These are phyloP conservation scores for Ormyrus rosae DNA, from an alignment of 2,888 invertebrate genomes.

Conservation along the genomic window DNA sequence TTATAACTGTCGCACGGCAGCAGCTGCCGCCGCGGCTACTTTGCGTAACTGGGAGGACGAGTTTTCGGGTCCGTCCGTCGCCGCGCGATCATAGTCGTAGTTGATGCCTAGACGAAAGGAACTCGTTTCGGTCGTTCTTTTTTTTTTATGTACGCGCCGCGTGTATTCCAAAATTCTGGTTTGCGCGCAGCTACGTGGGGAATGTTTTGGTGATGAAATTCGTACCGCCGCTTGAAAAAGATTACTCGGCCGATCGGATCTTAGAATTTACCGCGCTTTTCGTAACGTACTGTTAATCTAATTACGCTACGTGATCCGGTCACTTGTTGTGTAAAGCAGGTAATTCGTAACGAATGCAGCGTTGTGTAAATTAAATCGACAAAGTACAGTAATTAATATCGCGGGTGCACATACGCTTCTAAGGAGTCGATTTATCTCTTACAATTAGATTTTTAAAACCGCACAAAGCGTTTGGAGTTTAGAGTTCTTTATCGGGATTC, in stretches of 20 bases:
- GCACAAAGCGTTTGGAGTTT: constrained; percentile 8
- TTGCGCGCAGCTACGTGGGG: too few species aligned
- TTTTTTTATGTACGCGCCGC: too few species aligned
- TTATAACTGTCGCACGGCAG: constrained; percentile 35
- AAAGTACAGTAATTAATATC: too few species aligned
- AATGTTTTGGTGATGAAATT: not conserved
- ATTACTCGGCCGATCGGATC: too few species aligned
- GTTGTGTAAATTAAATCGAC: too few species aligned
- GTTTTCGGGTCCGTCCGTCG: constrained; percentile 59
- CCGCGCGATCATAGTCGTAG: not conserved
- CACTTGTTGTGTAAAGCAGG: too few species aligned
- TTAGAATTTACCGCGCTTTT: not conserved
- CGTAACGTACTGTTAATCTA: not conserved
- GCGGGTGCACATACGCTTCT: too few species aligned
- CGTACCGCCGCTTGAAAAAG: not conserved
- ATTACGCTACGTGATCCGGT: not conserved
- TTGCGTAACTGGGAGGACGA: constrained; percentile 65
- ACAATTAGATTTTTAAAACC: not conserved
- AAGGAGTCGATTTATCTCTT: too few species aligned
- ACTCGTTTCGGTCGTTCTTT: too few species aligned
- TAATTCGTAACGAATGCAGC: too few species aligned
- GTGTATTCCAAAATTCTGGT: too few species aligned
- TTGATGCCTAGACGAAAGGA: not conserved
- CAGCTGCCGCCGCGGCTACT: constrained; percentile 22
- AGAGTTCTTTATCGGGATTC: not conserved